Evolutionary conservation across 2,113 vertebrate genomes (phyloP), one percentile per base, ranked within the genome.

Genomic region (Telmatochromis sp.): DNA sequence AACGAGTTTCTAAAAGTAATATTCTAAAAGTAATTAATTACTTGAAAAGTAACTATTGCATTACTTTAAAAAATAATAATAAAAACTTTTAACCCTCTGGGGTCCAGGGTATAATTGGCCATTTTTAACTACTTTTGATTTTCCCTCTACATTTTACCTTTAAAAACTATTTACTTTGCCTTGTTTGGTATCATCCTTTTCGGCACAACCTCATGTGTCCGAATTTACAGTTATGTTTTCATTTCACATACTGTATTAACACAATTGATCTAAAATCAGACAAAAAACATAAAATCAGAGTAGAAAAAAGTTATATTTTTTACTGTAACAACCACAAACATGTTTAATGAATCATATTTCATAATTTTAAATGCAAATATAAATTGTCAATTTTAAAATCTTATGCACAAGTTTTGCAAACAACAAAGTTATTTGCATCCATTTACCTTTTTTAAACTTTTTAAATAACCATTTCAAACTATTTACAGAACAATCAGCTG

Each of bases 151-250:
- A 54, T 54, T 54, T 23, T 3, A 1, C 53, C 53, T 54, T 54
- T 54, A 23, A 23, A 54, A 54, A 54, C n/a, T 2, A 23, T 54
- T 12, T 12, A 54, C n/a, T 54, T 54, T 54, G 10, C 51, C 51
- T 54, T 54, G 51, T 54, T 54, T 54, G 51, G 51, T 21, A 21
- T 54, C n/a, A 21, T 54, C 2, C n/a, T 54, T 54, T 54, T 54
- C 3, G 2, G 51, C n/a, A 53, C 51, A 53, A 53, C 51, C 51
- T 6, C 51, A 53, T 0, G 0, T 53, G 2, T 53, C 19, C 0
- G 5, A 53, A 53, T 53, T 11, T 53, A 53, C 50, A 6, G 19
- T 11, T 21, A 53, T 53, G 51, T 11, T 53, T 53, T 53, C 2
- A 53, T 21, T 53, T 53, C 1, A 21, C 19, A 53, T 53, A 10